phyloP scores from a whole-genome alignment of 2,888 invertebrate species.

The Hydraecia micacea region DNA sequence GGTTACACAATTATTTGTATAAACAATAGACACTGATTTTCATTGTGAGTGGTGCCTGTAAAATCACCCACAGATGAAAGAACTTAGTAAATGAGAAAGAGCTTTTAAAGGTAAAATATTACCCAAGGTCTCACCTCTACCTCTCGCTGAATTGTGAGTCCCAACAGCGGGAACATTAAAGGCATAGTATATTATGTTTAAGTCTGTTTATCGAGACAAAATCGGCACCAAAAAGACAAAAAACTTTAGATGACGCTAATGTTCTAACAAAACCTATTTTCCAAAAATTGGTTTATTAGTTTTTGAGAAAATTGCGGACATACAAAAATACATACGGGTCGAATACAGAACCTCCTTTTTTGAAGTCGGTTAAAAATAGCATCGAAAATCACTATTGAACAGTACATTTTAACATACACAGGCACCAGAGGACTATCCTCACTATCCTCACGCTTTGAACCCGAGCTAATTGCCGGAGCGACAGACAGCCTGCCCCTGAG shows the following conservation, averaged over 20 bases:
- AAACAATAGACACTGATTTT: not conserved
- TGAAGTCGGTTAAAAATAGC: not conserved
- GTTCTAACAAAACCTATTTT: not conserved
- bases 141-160: not conserved
- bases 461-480: conserved; percentile 40
- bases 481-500: conserved; percentile 48
- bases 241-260: not conserved
- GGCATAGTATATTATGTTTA: too few relatives aligned
- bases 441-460: conserved; percentile 23
- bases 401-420: not conserved
- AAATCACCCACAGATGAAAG: not conserved
- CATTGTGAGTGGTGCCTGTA: not conserved
- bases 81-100: not conserved
- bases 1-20: too few relatives aligned
- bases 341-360: too few relatives aligned
- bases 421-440: conserved; percentile 19
- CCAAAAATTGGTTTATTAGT: too few relatives aligned
- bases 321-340: too few relatives aligned
- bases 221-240: not conserved
- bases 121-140: not conserved
- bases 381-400: not conserved
- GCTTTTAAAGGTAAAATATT: not conserved
- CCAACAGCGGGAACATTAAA: too few relatives aligned
- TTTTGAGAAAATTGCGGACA: too few relatives aligned
- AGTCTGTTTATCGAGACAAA: too few relatives aligned